Conservation (phyloP, 2,888 invertebrate species). For the Eupithecia insigniata region DNA sequence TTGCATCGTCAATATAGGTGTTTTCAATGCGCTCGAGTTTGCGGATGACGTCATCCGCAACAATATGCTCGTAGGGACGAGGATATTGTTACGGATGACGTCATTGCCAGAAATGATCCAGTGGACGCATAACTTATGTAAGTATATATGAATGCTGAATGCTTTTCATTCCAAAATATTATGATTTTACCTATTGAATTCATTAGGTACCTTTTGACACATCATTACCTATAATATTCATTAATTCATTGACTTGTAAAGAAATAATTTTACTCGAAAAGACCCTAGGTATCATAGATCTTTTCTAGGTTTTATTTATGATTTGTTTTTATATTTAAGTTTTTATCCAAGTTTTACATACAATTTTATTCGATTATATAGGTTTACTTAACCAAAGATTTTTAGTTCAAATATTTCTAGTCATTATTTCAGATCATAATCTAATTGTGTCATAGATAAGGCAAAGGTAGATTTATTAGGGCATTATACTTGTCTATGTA, state of each 20-base stretch:
- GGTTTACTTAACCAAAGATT: neutral
- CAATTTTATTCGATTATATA: neutral
- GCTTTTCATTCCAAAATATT: neutral
- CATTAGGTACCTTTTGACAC: too few species aligned
- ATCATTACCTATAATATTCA: too few species aligned
- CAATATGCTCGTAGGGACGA: too few species aligned
- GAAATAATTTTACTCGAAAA: neutral
- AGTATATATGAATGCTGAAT: too few species aligned
- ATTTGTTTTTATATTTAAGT: neutral
- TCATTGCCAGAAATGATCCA: too few species aligned
- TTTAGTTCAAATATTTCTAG: constrained; percentile 7
- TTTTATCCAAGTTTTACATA: neutral
- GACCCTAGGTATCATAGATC: neutral
- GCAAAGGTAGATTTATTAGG: neutral
- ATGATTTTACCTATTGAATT: neutral
- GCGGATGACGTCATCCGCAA: too few species aligned
- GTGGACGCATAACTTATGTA: too few species aligned
- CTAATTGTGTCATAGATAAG: neutral
- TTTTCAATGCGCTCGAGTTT: too few species aligned
- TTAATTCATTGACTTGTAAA: too few species aligned
- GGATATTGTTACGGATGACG: too few species aligned
- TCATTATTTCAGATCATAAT: neutral
- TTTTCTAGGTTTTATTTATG: neutral
- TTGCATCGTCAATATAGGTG: too few species aligned
- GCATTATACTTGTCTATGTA: neutral